A percentile compares a stretch with the other conserved stretches of the same genome.
phyloP scores from a whole-genome alignment of 2,888 invertebrate genomes.

The Macrostomum cliftonense region DNA sequence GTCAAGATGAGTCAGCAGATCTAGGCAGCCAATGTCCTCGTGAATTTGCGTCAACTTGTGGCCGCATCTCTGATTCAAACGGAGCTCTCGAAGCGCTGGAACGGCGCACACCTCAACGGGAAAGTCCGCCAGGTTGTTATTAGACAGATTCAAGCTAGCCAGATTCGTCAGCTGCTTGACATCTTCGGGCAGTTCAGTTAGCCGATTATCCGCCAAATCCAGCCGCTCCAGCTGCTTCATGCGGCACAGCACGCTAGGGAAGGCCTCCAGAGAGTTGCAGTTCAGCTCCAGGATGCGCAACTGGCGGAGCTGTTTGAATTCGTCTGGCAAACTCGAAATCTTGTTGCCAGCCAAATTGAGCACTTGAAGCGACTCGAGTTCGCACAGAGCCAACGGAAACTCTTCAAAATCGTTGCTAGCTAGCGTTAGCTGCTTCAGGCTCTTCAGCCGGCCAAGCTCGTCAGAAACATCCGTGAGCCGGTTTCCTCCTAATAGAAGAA shows the following conservation, averaged over 20 bases:
- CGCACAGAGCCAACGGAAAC: conserved; percentile 20
- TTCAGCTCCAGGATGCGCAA: conserved; percentile 18
- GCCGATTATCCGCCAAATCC: conserved; percentile 20
- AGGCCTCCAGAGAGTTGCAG: conserved; percentile 18
- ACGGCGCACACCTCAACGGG: conserved; percentile 15
- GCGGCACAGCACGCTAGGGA: conserved; percentile 19
- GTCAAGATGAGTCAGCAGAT: conserved; percentile 14
- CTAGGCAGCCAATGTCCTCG: not conserved
- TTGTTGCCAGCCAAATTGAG: conserved; percentile 20
- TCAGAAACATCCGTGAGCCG: conserved; percentile 18
- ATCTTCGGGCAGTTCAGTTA: conserved; percentile 40
- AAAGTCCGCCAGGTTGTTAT: conserved; percentile 26
- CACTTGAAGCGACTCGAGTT: conserved; percentile 17
- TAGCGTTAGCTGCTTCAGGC: conserved; percentile 12
- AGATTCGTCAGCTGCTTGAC: conserved; percentile 53
- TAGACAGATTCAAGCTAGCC: conserved; percentile 22
- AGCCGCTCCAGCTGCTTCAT: conserved; percentile 17
- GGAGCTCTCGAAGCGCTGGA: not conserved
- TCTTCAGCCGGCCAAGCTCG: conserved; percentile 21
- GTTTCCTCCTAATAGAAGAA: conserved; percentile 19
- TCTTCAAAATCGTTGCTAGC: conserved; percentile 20
- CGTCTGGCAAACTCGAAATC: conserved; percentile 18
- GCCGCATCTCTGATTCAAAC: not conserved
- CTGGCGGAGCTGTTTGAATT: conserved; percentile 18
- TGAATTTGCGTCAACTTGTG: not conserved